Base-by-base conservation (phyloP, 2,888 invertebrate genomes). In the Elmis aenea region DNA sequence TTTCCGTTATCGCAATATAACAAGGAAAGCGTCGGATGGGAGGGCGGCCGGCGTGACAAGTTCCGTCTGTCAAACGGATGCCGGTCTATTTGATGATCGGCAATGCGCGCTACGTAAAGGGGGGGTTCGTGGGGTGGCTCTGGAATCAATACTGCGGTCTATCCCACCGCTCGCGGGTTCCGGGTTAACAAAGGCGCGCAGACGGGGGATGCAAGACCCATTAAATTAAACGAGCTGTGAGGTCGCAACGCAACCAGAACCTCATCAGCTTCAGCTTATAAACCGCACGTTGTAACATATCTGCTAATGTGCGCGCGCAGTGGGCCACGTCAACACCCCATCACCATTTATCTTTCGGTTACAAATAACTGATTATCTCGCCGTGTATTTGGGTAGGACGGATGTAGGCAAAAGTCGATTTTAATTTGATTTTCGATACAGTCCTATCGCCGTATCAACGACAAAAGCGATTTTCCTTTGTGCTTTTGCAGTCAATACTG, bases 91-190 rank as follows among this genome's bases (percentile, higher is more conserved):
- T 21, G 27, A 28, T 28, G 36, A 36, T 36, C 33, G 32, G 31
- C 13, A 36, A 33, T 31, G 29, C 21, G 14, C 15, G 35, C 18
- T 35, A 14, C 20, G 35, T 18, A 28, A 21, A 32, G 38, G 14
- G 12, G 27, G 32, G 26, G 30, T 13, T 32, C 33, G 33, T 33
- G 28, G 25, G 33, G 28, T 33, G 27, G 8, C 18, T 31, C 29
- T 28, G 38, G 22, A 40, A 55, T 55, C 55, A 55, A 55, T 55
- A 55, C 52, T 53, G 52, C 47, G 53, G 53, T 51, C 51, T 50
- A 45, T 45, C 27, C 46, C 39, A 41, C 41, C 34, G 44, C 40
- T 41, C 41, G 43, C 37, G 49, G 41, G 36, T 40, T 29, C 36
- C 36, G 35, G 35, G 38, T 36, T 40, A 44, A 44, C 43, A 44